A percentile compares a stretch with the other conserved stretches of the same genome.
Conservation (phyloP, 2,113 vertebrate genomes). For the Solea senegalensis region DNA sequence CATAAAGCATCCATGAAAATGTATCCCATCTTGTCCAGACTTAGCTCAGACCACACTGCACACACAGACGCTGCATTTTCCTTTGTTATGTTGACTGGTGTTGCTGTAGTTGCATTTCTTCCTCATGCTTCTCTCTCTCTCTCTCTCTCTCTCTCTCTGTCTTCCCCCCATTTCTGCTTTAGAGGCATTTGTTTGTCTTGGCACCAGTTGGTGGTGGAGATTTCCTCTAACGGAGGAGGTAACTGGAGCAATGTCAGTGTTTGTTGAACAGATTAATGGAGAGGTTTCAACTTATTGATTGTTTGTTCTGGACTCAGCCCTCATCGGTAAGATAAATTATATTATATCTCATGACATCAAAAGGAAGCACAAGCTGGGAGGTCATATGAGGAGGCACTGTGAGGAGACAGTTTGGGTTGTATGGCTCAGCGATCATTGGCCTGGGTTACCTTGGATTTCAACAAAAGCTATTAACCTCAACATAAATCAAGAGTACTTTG, state of each 20-base stretch:
- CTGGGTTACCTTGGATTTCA: conserved; percentile 26
- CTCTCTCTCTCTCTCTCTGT: not conserved
- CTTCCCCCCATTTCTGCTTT: conserved; percentile 3
- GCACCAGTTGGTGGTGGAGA: conserved; percentile 43
- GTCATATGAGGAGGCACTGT: conserved; percentile 4
- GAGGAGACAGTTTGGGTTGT: conserved; percentile 20
- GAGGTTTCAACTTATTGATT: conserved; percentile 50
- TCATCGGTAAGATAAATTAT: conserved; percentile 19
- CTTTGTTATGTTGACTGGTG: conserved; percentile 59
- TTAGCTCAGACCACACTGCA: conserved; percentile 46
- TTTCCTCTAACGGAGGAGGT: conserved; percentile 48
- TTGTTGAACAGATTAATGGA: conserved; percentile 23
- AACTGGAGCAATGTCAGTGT: conserved; percentile 31
- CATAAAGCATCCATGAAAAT: conserved; percentile 50
- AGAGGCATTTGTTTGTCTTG: conserved; percentile 55
- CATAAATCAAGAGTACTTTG: conserved; percentile 42
- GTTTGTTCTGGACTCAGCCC: conserved; percentile 32
- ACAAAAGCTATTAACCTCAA: conserved; percentile 12
- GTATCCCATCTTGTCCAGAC: conserved; percentile 43
- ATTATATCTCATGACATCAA: conserved; percentile 13
- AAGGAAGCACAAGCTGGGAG: conserved; percentile 30
- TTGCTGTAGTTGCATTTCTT: conserved; percentile 57
- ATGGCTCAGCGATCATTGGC: conserved; percentile 12
- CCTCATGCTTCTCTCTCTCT: conserved; percentile 25
- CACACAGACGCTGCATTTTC: conserved; percentile 52